Base-by-base conservation (phyloP, 2,113 vertebrate genomes). In the Butorides virescens region DNA sequence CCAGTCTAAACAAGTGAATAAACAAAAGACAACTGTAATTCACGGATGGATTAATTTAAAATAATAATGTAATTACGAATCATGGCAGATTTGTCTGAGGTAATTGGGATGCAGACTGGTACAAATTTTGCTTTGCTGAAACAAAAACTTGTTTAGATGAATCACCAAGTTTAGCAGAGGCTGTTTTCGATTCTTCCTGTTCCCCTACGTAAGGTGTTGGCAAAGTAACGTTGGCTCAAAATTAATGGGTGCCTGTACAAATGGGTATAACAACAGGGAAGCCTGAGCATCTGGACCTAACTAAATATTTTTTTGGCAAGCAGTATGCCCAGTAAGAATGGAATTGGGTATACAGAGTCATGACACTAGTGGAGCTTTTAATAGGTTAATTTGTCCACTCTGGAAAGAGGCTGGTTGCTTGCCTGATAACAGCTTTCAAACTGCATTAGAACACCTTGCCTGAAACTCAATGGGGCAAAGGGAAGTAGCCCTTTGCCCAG, bases 21-120 rank as follows among this genome's bases (percentile, higher is more conserved):
- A 98, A 96, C 85, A 97, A 96, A 98, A 97, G 87, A 94, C 96
- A 98, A 97, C 90, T 84, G 97, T 98, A 98, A 98, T 98, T 98
- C 96, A 97, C 42, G 85, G 96, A 97, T 96, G 88, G 97, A 97
- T 98, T 98, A 97, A 98, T 98, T 98, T 98, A 96, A 98, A 97
- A 94, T 95, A 98, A 97, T 97, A 96, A 89, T 95, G 84, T 97
- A 98, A 98, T 98, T 98, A 97, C 93, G 94, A 97, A 98, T 97
- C 91, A 83, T 84, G 76, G 80, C 88, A 95, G 96, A 98, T 98
- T 98, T 98, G 97, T 98, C 97, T 76, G 86, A 93, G 72, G 78
- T 98, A 98, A 98, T 98, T 97, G 95, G 92, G 67, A 97, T 93
- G 79, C 78, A 97, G 93, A 94, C 97, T 96, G 93, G 90, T 95